Base-by-base conservation (phyloP, 2,797 vertebrate genomes). In the Falco rusticolus region DNA sequence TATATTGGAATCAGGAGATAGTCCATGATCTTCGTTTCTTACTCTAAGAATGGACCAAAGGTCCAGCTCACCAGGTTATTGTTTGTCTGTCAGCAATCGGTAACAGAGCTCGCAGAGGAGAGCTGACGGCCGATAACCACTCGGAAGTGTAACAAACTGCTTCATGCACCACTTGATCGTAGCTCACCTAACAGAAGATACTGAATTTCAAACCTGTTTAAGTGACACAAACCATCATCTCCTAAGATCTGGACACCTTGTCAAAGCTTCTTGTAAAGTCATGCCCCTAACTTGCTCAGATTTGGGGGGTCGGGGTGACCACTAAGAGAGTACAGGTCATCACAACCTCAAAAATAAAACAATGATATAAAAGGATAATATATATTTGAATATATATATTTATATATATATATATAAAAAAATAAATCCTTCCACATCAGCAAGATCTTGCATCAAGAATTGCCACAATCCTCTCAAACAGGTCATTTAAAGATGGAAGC, bases 401-500 rank as follows among this genome's bases (percentile, higher is more conserved):
- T 41, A 6, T 41, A 13, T 41, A 41, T 41, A 41, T 41, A 41
- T 41, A 41, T 41, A 41, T 41, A 41, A 5, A 77, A 85, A 80
- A 74, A 84, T 13, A 84, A 72, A 93, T 65, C 71, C 61, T 76
- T 57, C 56, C 34, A 47, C 64, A 82, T 76, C 51, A 80, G 33
- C 83, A 87, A 90, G 37, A 66, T 56, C 60, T 66, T 66, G 29
- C 53, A 60, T 68, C 34, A 90, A 74, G 89, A 94, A 56, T 50
- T 83, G 88, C 93, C 68, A 80, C 85, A 66, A 56, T 90, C 80
- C 57, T 31, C 72, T 83, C 86, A 96, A 88, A 83, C 88, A 96
- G 88, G 93, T 94, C 90, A 85, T 78, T 91, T 96, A 85, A 92
- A 96, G 80, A 91, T 78, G 79, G 90, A 95, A 91, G 43, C 37